A percentile compares a stretch with the other conserved stretches of the same genome.
phyloP scores from a whole-genome alignment of 2,113 vertebrate species.

The Cisticola juncidis region DNA sequence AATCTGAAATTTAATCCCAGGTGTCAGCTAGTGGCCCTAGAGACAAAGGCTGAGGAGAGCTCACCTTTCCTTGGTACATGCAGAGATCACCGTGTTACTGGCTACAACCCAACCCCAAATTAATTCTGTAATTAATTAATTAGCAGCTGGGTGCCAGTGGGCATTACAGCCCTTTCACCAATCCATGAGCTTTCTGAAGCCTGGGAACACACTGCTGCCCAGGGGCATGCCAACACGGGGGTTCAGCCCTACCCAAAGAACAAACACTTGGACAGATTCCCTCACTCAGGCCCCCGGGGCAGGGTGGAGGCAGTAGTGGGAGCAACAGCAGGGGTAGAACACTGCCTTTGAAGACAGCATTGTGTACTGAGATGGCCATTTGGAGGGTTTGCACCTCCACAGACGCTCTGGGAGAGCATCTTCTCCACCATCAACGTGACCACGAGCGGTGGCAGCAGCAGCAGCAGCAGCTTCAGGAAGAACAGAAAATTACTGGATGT shows the following conservation, averaged over 20 bases:
- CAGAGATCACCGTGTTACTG: not conserved
- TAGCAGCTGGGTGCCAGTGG: accelerated
- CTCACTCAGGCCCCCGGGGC: not conserved
- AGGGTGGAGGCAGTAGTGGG: not conserved
- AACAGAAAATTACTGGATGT: constrained; percentile 19
- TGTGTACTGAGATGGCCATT: not conserved
- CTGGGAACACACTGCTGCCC: not conserved
- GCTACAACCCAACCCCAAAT: not conserved
- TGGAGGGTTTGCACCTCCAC: not conserved
- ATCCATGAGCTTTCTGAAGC: not conserved
- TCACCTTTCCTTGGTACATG: not conserved
- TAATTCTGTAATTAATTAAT: constrained; percentile 1
- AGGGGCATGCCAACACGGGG: accelerated
- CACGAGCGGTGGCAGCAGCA: not conserved
- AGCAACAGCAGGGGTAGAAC: not conserved
- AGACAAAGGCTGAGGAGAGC: not conserved
- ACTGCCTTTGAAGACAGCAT: not conserved
- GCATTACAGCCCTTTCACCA: not conserved
- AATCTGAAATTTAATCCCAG: not conserved
- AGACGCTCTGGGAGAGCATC: not conserved
- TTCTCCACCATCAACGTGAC: not conserved
- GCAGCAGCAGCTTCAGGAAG: constrained; percentile 5
- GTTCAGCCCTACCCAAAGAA: not conserved
- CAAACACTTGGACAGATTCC: not conserved
- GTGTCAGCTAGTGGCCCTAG: not conserved